Percentiles rank a stretch among this genome's conserved stretches.
Evolutionary conservation across 2,888 invertebrate species (phyloP).

Genomic region (Cryptocheilus praepositus): DNA sequence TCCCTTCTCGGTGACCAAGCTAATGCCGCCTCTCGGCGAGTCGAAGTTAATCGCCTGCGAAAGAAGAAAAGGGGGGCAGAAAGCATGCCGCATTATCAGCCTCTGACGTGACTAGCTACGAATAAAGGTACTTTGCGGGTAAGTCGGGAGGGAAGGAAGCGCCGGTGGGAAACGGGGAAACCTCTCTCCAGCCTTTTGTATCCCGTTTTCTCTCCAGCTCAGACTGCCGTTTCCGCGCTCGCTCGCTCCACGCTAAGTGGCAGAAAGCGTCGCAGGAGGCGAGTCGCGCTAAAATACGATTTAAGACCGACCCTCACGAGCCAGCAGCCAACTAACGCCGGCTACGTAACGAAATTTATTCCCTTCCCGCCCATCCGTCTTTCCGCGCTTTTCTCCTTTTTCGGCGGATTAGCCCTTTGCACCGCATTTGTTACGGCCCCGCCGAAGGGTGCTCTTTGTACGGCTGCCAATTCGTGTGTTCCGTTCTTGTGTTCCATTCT

Average conservation of each 20-base stretch:
- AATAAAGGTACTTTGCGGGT: constrained; percentile 34
- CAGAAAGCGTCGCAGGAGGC: constrained; percentile 31
- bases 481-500: too few relatives aligned
- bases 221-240: neutral
- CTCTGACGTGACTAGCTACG: constrained; percentile 22
- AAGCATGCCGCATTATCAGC: neutral
- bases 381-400: neutral
- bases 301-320: constrained; percentile 8
- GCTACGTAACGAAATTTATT: neutral
- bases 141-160: neutral
- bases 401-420: neutral
- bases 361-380: neutral
- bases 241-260: constrained; percentile 14
- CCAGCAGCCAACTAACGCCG: too few relatives aligned
- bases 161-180: too few relatives aligned
- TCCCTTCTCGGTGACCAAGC: constrained; percentile 91
- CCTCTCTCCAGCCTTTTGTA: neutral
- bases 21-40: constrained; percentile 91
- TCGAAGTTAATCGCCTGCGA: constrained; percentile 91
- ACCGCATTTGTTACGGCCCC: too few relatives aligned
- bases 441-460: too few relatives aligned
- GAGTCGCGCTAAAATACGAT: constrained; percentile 37
- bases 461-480: too few relatives aligned
- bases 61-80: constrained; percentile 38
- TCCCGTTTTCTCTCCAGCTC: neutral